Conservation (phyloP, 2,888 invertebrate species). For the Thymelicus lineola region DNA sequence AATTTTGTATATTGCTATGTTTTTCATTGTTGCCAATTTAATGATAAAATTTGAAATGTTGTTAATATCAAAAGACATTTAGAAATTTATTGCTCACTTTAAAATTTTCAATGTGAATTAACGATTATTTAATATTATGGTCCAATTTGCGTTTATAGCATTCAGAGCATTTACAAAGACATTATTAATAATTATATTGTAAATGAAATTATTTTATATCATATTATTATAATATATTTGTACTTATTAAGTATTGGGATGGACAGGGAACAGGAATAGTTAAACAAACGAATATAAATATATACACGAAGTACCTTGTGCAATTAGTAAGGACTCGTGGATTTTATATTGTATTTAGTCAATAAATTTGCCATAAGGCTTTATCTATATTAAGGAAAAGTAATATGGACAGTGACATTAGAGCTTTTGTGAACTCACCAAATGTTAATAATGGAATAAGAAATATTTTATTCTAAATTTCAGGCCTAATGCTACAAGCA, state of each 20-base stretch:
- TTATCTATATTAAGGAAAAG: slow-evolving; percentile 9
- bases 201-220: slow-evolving; percentile 28
- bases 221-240: slow-evolving; percentile 27
- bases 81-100: slow-evolving; percentile 52
- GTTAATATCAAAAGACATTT: slow-evolving; percentile 39
- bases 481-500: not conserved
- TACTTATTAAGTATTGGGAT: slow-evolving; percentile 24
- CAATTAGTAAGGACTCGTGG: not conserved
- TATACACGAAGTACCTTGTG: slow-evolving; percentile 9
- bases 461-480: not conserved
- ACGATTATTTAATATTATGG: slow-evolving; percentile 40
- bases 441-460: not conserved
- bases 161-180: slow-evolving; percentile 35
- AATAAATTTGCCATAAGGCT: not conserved
- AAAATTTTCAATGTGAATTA: slow-evolving; percentile 39
- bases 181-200: slow-evolving; percentile 29
- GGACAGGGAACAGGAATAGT: slow-evolving; percentile 28
- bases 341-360: slow-evolving; percentile 5
- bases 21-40: slow-evolving; percentile 79
- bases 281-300: slow-evolving; percentile 9
- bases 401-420: not conserved
- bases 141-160: slow-evolving; percentile 39
- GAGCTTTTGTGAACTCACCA: not conserved
- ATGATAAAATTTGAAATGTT: slow-evolving; percentile 45
- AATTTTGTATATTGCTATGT: slow-evolving; percentile 60